Base-by-base conservation (phyloP, 2,113 vertebrate species). In the Pantherophis guttatus region DNA sequence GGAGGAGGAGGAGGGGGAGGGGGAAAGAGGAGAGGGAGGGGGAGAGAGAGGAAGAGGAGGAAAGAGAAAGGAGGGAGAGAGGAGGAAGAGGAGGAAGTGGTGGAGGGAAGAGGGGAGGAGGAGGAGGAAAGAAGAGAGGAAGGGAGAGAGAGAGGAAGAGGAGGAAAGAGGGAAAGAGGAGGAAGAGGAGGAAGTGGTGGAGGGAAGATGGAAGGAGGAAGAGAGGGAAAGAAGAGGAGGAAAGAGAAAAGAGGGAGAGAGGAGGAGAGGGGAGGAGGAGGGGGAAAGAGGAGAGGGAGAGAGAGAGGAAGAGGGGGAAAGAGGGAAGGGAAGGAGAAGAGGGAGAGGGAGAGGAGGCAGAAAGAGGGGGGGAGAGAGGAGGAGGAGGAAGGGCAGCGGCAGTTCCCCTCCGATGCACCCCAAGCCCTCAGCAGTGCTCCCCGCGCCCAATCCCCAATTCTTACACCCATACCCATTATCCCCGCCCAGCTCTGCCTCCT, bases 321-420 rank as follows among this genome's bases (percentile, higher is more conserved):
- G 39, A 10, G 9, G 39, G 3, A 8, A 10, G 19, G 39, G 23
- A 3, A 1, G 10, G 81, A 10, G 12, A 29, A 21, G 19, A 3
- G 2, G 17, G 8, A 0, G 33, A 75, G 11, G 6, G 8, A 0
- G 33, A 75, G 11, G 6, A 3, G 8, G 8, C 10, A 19, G 17
- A 33, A 86, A 15, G 39, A 10, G 9, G 1, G 8, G 19, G 21
- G 8, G 1, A 9, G 81, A 9, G 48, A 12, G 24, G 5, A 24
- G 39, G 5, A 4, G 2, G 44, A 23, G 48, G 48, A 11, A 26
- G 19, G 13, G 39, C 23, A 10, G 88, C 1, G 5, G 62, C 1
- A 4, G 12, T 70, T 29, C 62, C 26, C 11, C 62, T 29, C 24
- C 57, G 6, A 5, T 57, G 57, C 57, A 4, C 57, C 19, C 21